Percentiles rank a stretch among this genome's conserved stretches.
Conservation (phyloP, 2,888 invertebrate genomes). For the Lasius platythorax region DNA sequence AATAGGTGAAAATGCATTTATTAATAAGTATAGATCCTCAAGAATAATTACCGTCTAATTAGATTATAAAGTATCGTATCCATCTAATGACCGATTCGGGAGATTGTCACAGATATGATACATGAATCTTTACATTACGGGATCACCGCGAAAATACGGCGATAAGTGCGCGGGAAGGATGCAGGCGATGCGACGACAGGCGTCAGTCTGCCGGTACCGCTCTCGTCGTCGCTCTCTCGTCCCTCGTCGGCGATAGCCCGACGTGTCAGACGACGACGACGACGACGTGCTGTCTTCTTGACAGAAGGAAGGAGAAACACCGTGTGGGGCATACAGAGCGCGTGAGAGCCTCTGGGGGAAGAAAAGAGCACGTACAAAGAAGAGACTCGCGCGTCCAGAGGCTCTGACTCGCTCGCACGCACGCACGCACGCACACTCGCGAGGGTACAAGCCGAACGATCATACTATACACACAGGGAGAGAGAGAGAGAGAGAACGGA, state of each 20-base stretch:
- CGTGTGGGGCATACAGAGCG: slow-evolving; percentile 31
- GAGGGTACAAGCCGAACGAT: slow-evolving; percentile 23
- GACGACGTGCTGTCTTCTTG: slow-evolving; percentile 17
- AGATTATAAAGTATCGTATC: neutral
- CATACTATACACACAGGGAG: neutral
- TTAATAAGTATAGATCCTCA: no score
- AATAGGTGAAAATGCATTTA: neutral
- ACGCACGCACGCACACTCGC: slow-evolving; percentile 18
- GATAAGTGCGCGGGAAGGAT: neutral
- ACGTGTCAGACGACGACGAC: slow-evolving; percentile 24
- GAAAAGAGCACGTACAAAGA: slow-evolving; percentile 71
- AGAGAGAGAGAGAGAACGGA: slow-evolving; percentile 19
- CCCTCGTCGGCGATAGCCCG: slow-evolving; percentile 30
- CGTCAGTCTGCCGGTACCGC: slow-evolving; percentile 33
- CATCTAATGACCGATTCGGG: neutral
- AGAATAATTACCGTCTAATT: neutral
- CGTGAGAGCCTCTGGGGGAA: slow-evolving; percentile 54
- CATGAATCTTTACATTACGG: neutral
- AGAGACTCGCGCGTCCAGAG: slow-evolving; percentile 43
- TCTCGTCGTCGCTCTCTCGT: slow-evolving; percentile 44
- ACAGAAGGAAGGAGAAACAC: slow-evolving; percentile 30
- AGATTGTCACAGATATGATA: neutral
- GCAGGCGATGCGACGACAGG: slow-evolving; percentile 42
- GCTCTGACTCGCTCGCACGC: slow-evolving; percentile 36
- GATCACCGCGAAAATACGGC: neutral